A percentile compares a stretch with the other conserved stretches of the same genome.
These are phyloP conservation scores for Orthosia gothica DNA, from an alignment of 2,888 invertebrate species.

Conservation along the genomic window DNA sequence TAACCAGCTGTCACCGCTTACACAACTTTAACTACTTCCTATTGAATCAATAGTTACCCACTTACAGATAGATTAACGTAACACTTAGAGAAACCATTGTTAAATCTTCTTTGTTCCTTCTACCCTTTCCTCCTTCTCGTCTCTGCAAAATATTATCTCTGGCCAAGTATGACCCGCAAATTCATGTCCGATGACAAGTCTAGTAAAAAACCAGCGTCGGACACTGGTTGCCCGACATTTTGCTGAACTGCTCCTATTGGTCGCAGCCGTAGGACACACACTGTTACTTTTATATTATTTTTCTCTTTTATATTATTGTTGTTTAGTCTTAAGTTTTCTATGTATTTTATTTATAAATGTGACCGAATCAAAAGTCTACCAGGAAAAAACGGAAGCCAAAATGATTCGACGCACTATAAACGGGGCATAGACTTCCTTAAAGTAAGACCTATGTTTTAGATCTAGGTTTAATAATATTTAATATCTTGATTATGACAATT, in stretches of 20 bases:
- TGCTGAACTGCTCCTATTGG: no score
- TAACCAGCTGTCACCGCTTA: slow-evolving; percentile 46
- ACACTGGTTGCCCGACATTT: no score
- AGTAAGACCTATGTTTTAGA: slow-evolving; percentile 20
- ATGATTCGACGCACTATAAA: slow-evolving; percentile 10
- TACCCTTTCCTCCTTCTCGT: background rate
- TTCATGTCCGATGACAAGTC: no score
- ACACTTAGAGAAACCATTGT: slow-evolving; percentile 19
- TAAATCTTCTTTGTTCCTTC: background rate
- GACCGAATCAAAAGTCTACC: background rate
- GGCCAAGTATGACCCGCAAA: background rate
- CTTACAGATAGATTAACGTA: slow-evolving; percentile 18
- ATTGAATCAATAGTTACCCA: slow-evolving; percentile 30
- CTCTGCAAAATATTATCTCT: background rate
- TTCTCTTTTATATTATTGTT: no score
- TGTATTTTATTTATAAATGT: no score
- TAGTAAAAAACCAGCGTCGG: no score
- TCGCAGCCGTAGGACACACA: no score
- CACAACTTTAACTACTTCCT: slow-evolving; percentile 44
- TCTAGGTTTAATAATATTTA: slow-evolving; percentile 16
- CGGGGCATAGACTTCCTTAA: slow-evolving; percentile 35
- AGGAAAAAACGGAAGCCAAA: background rate
- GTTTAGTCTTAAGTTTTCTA: no score
- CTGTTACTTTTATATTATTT: no score
- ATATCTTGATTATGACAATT: slow-evolving; percentile 31